phyloP scores from a whole-genome alignment of 2,113 vertebrate genomes.

The Syrmaticus mikado region DNA sequence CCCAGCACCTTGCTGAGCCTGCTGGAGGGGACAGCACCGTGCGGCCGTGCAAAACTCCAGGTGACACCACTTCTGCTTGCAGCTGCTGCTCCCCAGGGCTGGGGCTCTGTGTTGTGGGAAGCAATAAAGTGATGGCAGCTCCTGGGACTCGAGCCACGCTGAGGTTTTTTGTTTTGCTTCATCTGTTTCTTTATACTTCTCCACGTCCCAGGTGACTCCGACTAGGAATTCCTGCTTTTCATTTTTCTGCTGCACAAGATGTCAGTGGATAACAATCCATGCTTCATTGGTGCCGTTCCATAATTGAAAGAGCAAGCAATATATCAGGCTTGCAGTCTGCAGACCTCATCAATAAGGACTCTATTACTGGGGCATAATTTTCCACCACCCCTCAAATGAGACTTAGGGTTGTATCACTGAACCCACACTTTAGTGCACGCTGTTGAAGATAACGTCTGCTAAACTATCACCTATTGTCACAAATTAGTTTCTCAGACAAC shows the following conservation, averaged over 20 bases:
- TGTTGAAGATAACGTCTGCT: slow-evolving; percentile 27
- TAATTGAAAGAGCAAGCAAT: slow-evolving; percentile 67
- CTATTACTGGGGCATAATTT: slow-evolving; percentile 57
- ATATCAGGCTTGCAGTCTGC: slow-evolving; percentile 43
- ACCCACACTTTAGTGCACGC: slow-evolving; percentile 38
- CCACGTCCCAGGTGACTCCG: neutral
- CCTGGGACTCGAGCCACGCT: neutral
- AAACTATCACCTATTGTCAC: slow-evolving; percentile 36
- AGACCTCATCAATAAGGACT: slow-evolving; percentile 54
- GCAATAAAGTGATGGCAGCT: slow-evolving; percentile 23
- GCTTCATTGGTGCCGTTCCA: slow-evolving; percentile 50
- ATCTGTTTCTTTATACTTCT: slow-evolving; percentile 46
- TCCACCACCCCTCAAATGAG: neutral
- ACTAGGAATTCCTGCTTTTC: slow-evolving; percentile 57
- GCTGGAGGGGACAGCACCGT: neutral
- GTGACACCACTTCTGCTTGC: neutral
- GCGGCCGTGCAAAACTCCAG: neutral
- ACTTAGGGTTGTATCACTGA: slow-evolving; percentile 16
- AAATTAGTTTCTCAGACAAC: slow-evolving; percentile 61
- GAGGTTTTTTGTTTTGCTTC: slow-evolving; percentile 24
- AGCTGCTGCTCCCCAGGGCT: neutral
- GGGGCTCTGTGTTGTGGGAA: neutral
- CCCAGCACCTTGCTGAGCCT: neutral
- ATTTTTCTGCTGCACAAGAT: slow-evolving; percentile 64
- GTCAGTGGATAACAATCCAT: slow-evolving; percentile 68